Evolutionary conservation across 2,113 vertebrate genomes (phyloP), one percentile per base, ranked within the genome.

Genomic region (Callopanchax toddi): DNA sequence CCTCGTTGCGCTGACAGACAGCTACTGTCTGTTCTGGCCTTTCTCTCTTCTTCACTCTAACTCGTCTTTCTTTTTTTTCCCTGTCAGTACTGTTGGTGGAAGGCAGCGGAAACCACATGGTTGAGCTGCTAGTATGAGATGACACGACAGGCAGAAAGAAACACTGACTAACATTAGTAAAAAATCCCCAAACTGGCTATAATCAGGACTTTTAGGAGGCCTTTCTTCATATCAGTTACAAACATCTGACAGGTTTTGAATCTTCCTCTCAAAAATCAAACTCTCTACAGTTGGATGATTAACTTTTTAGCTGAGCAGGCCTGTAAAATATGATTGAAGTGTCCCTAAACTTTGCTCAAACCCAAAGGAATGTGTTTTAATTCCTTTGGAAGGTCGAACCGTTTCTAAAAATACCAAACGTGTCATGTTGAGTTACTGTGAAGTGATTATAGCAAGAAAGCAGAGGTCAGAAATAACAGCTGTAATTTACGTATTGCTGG

Each of bases 51-150:
- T 60, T 48, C 62, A 10, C 60, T 67, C 63, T 39, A 49, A 57
- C 51, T 59, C 3, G 17, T 50, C 70, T 68, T 46, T 53, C 7
- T 46, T 6, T n/a, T 58, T 17, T 45, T 13, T 48, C 26, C 51
- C 37, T 42, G 53, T 79, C 66, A 81, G 81, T 85, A 73, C 81
- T 81, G 79, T 81, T 55, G 84, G 84, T 86, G 84, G 68, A 81
- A 82, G 79, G 78, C 79, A 87, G 74, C 85, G 82, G 89, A 92
- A 92, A 89, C 89, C 91, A 82, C 90, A 90, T 29, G 75, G 32
- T 59, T 46, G 71, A 69, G 68, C 76, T 69, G 55, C 26, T 79
- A 50, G 60, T 69, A 18, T 22, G 63, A 78, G 55, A 68, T n/a
- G 40, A 68, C 58, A 50, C n/a, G 1, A 63, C 44, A 76, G 55